A percentile compares a stretch with the other conserved stretches of the same genome.
Evolutionary conservation across 2,797 vertebrate genomes (phyloP).

Genomic region (Sebastiscus albofasciatus): DNA sequence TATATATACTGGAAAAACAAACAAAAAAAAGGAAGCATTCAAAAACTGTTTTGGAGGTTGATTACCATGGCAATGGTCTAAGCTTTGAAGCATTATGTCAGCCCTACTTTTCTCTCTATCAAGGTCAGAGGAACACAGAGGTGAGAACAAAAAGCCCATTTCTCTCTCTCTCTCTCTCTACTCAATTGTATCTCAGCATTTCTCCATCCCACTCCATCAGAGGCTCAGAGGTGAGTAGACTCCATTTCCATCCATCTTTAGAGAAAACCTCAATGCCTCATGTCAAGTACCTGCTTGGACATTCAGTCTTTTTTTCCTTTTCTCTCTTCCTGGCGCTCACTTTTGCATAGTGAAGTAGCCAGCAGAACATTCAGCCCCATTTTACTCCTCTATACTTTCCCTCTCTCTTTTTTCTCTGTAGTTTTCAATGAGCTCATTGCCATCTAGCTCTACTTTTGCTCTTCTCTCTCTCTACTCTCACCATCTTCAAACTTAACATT

Average conservation of each 20-base stretch:
- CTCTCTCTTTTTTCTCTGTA: conserved; percentile 10
- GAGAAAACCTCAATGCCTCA: conserved; percentile 51
- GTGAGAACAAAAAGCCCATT: conserved; percentile 40
- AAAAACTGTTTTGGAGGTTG: too few species aligned
- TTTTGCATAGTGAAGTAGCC: conserved; percentile 43
- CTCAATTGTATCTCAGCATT: conserved; percentile 37
- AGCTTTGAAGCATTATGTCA: too few species aligned
- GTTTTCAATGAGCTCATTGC: conserved; percentile 41
- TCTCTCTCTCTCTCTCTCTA: conserved; percentile 10
- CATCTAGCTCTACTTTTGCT: conserved; percentile 25
- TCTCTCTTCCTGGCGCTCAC: conserved; percentile 7
- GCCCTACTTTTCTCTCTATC: conserved; percentile 17
- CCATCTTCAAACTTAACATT: conserved; percentile 59
- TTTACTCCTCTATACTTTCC: conserved; percentile 8
- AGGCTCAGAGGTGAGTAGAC: conserved; percentile 29
- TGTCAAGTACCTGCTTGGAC: conserved; percentile 64
- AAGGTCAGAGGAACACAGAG: conserved; percentile 48
- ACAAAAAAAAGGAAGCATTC: too few species aligned
- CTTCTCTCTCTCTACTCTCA: conserved; percentile 17
- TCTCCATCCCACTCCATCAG: conserved; percentile 13
- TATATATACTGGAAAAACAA: too few species aligned
- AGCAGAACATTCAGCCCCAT: conserved; percentile 41
- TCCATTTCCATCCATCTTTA: conserved; percentile 57
- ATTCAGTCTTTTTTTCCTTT: conserved; percentile 36
- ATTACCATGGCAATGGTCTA: too few species aligned